Percentiles rank a stretch among this genome's conserved stretches.
Conservation (phyloP, 2,888 invertebrate genomes). For the Galeruca laticollis region DNA sequence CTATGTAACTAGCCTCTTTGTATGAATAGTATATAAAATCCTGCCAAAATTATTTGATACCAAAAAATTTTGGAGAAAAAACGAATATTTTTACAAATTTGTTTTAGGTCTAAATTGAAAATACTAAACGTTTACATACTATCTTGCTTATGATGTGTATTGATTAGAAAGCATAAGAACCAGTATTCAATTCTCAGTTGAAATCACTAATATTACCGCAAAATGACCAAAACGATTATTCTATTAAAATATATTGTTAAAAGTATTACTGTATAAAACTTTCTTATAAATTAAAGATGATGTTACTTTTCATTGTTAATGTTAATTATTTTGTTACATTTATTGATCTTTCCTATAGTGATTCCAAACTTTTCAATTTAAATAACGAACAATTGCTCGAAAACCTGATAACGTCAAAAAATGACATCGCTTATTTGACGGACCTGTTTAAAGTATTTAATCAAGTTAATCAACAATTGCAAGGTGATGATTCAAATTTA, state of each 20-base stretch:
- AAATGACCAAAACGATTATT: slow-evolving; percentile 29
- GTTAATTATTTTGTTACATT: slow-evolving; percentile 15
- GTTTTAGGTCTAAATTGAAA: neutral
- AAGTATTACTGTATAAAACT: slow-evolving; percentile 21
- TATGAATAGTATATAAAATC: slow-evolving; percentile 32
- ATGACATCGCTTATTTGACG: too few relatives aligned
- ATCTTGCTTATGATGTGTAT: neutral
- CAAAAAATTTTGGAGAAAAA: neutral
- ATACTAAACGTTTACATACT: neutral
- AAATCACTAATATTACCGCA: slow-evolving; percentile 5
- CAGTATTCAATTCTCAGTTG: neutral
- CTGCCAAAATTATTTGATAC: slow-evolving; percentile 19
- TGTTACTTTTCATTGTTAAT: slow-evolving; percentile 4
- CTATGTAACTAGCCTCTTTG: neutral
- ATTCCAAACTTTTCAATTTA: slow-evolving; percentile 1
- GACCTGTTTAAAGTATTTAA: too few relatives aligned
- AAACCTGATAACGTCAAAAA: too few relatives aligned
- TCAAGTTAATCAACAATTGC: too few relatives aligned
- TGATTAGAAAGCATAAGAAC: neutral
- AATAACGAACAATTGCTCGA: too few relatives aligned
- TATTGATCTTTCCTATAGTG: slow-evolving; percentile 14
- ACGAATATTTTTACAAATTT: neutral
- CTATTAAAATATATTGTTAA: slow-evolving; percentile 27
- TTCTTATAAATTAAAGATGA: slow-evolving; percentile 12
- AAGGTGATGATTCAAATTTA: too few relatives aligned